These are phyloP conservation scores for Dryas iulia DNA, from an alignment of 1,140 invertebrate species.

Conservation along the genomic window DNA sequence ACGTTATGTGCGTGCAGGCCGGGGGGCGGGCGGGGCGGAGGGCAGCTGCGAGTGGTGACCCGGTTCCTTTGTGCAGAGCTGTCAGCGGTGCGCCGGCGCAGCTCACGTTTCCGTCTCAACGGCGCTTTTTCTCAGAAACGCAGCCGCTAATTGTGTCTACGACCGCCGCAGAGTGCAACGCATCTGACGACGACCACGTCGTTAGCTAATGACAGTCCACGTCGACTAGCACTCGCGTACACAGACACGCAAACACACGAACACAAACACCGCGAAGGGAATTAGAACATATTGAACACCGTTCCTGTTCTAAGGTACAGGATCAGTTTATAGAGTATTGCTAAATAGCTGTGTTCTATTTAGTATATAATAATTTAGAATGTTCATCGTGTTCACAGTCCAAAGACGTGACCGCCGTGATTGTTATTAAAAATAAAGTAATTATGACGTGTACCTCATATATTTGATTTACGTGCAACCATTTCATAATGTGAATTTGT, in stretches of 20 bases:
- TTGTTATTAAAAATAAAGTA: background rate
- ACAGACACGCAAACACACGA: too few species aligned
- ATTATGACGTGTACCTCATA: background rate
- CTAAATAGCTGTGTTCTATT: too few species aligned
- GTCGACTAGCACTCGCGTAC: background rate
- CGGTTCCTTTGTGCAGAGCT: conserved; percentile 15
- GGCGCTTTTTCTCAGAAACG: conserved; percentile 12
- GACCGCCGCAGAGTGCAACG: background rate
- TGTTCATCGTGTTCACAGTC: too few species aligned
- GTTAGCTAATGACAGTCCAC: conserved; percentile 5
- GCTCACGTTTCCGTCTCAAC: conserved; percentile 16
- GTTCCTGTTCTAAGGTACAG: background rate
- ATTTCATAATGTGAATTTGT: background rate
- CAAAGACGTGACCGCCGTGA: background rate
- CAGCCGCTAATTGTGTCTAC: conserved; percentile 17
- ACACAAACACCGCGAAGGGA: too few species aligned
- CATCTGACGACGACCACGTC: background rate
- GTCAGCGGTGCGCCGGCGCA: conserved; percentile 1
- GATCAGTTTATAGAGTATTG: too few species aligned
- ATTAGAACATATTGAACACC: too few species aligned
- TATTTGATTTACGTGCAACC: background rate
- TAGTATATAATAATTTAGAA: too few species aligned
- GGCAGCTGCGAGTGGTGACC: conserved; percentile 9
- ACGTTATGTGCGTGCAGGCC: conserved; percentile 4
- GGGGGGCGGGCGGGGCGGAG: background rate